phyloP scores from a whole-genome alignment of 1,140 invertebrate genomes.

The Drosophila hydei region DNA sequence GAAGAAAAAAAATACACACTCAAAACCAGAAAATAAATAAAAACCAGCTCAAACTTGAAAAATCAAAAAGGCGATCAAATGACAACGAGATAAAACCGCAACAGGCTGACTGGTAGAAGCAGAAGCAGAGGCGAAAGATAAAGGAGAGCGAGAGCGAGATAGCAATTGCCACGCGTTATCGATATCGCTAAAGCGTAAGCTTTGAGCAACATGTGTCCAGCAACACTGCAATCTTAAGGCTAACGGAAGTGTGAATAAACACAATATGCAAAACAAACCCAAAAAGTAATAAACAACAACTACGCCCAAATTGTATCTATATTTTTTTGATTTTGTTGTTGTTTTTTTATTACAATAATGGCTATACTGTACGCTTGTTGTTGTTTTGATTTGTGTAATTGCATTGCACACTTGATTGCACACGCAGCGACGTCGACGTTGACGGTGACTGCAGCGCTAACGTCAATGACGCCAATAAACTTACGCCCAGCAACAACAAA shows the following conservation, averaged over 20 bases:
- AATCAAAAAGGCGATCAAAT: slow-evolving; percentile 39
- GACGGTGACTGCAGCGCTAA: slow-evolving; percentile 7
- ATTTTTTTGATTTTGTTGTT: slow-evolving; percentile 31
- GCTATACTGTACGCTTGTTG: slow-evolving; percentile 49
- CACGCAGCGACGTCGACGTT: slow-evolving; percentile 38
- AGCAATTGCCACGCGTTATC: slow-evolving; percentile 16
- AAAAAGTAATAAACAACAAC: slow-evolving; percentile 30
- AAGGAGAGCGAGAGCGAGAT: background rate
- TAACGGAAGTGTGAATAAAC: background rate
- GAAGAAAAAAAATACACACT: slow-evolving; percentile 11
- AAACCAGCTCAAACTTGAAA: slow-evolving; percentile 45
- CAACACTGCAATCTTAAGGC: background rate
- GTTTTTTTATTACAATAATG: slow-evolving; percentile 63
- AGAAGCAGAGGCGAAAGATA: background rate
- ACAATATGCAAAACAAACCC: slow-evolving; percentile 46
- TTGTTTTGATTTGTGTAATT: slow-evolving; percentile 72
- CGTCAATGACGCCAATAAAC: slow-evolving; percentile 70
- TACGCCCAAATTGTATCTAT: slow-evolving; percentile 9
- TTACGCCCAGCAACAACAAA: slow-evolving; percentile 43
- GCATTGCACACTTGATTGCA: slow-evolving; percentile 79
- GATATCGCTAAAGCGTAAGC: background rate
- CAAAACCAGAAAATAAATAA: slow-evolving; percentile 25
- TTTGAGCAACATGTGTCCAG: background rate
- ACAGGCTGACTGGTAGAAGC: slow-evolving; percentile 2
- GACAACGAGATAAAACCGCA: slow-evolving; percentile 22